Conservation (phyloP, 2,797 vertebrate genomes). For the Fratercula arctica region DNA sequence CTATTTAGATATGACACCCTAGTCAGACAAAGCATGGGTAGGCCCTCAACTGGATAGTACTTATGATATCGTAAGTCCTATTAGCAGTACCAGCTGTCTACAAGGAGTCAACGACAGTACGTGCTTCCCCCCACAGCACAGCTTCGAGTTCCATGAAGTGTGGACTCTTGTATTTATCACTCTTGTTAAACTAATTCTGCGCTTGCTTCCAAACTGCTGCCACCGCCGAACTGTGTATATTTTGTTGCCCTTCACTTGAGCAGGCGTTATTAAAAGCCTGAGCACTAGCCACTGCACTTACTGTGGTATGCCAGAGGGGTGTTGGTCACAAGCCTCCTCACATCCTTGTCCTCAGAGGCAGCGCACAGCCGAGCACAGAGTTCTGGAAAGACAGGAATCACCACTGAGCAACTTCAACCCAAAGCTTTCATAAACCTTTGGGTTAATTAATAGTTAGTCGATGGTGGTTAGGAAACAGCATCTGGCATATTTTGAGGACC, state of each 20-base stretch:
- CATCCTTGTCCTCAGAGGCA: neutral
- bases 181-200: neutral
- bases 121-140: neutral
- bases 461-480: neutral
- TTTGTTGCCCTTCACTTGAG: neutral
- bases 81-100: neutral
- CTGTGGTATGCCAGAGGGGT: fast-evolving
- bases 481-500: neutral
- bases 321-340: neutral
- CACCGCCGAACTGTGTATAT: neutral
- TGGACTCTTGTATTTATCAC: neutral
- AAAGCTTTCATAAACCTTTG: neutral
- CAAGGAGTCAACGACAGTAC: neutral
- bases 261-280: neutral
- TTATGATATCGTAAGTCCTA: neutral
- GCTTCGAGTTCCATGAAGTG: fast-evolving
- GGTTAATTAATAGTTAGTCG: neutral
- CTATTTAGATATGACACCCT: neutral
- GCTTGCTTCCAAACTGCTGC: neutral
- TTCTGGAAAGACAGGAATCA: conserved; percentile 44
- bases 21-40: neutral
- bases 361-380: fast-evolving
- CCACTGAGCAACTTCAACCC: neutral
- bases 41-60: neutral
- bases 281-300: neutral